These are phyloP conservation scores for Ambastaia sidthimunki DNA, from an alignment of 2,797 vertebrate species.

Conservation along the genomic window DNA sequence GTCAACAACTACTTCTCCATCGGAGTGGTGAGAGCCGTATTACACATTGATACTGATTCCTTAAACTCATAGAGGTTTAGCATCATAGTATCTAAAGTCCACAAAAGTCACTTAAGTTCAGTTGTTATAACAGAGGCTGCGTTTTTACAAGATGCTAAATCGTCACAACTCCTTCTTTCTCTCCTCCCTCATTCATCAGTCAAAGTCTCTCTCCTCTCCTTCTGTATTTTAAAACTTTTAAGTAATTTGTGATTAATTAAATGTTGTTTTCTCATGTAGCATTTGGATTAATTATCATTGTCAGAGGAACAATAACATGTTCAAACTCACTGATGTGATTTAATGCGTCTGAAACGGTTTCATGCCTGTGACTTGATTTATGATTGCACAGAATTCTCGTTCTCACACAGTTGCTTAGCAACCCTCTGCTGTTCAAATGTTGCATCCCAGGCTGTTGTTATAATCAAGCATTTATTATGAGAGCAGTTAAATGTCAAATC, in stretches of 20 bases:
- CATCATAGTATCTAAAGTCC: background rate
- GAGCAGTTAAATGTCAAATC: conserved; percentile 35
- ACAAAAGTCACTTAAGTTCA: background rate
- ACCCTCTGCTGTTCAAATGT: conserved; percentile 65
- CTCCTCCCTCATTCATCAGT: conserved; percentile 1
- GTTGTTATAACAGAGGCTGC: background rate
- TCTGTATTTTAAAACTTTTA: conserved; percentile 10
- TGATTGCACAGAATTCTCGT: conserved; percentile 63
- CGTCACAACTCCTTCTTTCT: background rate
- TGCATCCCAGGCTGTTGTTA: conserved; percentile 51
- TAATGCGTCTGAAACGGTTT: conserved; percentile 38
- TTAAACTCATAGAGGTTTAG: background rate
- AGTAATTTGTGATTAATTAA: conserved; percentile 36
- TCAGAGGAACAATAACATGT: conserved; percentile 50
- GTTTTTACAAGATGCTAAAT: background rate
- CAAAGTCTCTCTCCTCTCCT: background rate
- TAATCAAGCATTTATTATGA: conserved; percentile 42
- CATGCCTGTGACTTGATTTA: conserved; percentile 54
- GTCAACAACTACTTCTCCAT: conserved; percentile 99
- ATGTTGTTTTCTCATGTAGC: conserved; percentile 48
- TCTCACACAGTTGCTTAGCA: conserved; percentile 77
- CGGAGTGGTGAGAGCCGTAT: conserved; percentile 87
- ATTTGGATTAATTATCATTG: conserved; percentile 54
- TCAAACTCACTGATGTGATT: conserved; percentile 48
- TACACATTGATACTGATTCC: background rate